These are phyloP conservation scores for Loripinus fragilis DNA, from an alignment of 2,888 invertebrate species.

Conservation along the genomic window DNA sequence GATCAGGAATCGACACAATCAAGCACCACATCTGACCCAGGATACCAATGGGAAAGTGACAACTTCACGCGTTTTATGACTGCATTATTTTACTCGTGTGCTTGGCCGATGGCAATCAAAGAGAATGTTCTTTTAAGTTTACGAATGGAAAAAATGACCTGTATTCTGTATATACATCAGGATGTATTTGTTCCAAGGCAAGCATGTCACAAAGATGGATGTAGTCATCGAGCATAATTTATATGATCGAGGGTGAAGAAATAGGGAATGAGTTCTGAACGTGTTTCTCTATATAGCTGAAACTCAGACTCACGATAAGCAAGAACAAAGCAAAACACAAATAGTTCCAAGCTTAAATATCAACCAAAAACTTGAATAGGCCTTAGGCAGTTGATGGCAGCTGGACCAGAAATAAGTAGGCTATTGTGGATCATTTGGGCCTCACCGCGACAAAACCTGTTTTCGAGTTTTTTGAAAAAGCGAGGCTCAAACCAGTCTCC, in stretches of 20 bases:
- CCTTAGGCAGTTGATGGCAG: no score
- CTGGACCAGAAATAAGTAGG: no score
- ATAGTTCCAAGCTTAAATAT: background rate
- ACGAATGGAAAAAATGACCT: constrained; percentile 57
- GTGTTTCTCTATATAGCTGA: background rate
- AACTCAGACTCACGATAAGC: background rate
- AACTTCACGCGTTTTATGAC: no score
- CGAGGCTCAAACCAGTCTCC: no score
- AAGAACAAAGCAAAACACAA: background rate
- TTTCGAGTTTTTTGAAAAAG: no score
- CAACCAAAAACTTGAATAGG: background rate
- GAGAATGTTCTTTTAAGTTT: constrained; percentile 58
- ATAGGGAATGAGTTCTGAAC: background rate
- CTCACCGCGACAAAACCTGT: no score
- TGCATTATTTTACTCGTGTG: constrained; percentile 68
- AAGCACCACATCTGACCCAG: no score
- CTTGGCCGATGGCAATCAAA: constrained; percentile 62
- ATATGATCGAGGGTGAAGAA: background rate
- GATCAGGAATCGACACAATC: no score
- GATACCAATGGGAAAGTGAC: no score
- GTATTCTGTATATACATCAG: constrained; percentile 49
- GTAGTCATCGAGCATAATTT: constrained; percentile 65
- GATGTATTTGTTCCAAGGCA: constrained; percentile 47
- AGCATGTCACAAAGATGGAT: constrained; percentile 63
- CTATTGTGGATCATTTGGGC: no score